phyloP scores from a whole-genome alignment of 2,113 vertebrate species.

The Coturnix japonica region DNA sequence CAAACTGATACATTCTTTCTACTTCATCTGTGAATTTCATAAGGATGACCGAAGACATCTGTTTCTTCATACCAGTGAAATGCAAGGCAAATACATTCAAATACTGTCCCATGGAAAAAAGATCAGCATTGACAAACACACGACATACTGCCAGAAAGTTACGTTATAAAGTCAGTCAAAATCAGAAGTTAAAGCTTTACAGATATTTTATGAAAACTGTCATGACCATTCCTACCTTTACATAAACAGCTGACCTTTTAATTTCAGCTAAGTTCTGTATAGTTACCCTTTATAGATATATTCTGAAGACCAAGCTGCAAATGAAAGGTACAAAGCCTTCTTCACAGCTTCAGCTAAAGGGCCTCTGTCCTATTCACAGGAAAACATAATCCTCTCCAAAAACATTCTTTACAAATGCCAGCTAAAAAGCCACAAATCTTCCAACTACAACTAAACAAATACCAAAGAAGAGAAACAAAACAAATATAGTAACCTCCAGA shows the following conservation, averaged over 20 bases:
- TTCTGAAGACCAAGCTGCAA: background rate
- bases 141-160: background rate
- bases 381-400: background rate
- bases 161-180: background rate
- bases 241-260: background rate
- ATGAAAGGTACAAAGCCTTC: background rate
- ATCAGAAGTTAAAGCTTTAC: background rate
- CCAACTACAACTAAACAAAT: slow-evolving; percentile 16
- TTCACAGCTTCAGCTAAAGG: background rate
- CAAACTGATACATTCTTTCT: background rate
- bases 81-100: background rate
- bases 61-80: background rate
- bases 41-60: background rate
- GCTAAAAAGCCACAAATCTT: background rate
- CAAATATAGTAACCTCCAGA: background rate
- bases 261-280: background rate
- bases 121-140: background rate
- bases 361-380: background rate
- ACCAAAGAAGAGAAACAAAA: background rate
- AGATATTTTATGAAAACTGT: background rate
- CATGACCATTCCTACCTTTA: background rate
- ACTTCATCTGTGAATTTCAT: background rate
- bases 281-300: background rate
- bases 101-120: background rate
- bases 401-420: background rate